Percentiles rank a stretch among this genome's conserved stretches.
These are phyloP conservation scores for Maniola jurtina DNA, from an alignment of 1,140 invertebrate genomes.

Conservation along the genomic window DNA sequence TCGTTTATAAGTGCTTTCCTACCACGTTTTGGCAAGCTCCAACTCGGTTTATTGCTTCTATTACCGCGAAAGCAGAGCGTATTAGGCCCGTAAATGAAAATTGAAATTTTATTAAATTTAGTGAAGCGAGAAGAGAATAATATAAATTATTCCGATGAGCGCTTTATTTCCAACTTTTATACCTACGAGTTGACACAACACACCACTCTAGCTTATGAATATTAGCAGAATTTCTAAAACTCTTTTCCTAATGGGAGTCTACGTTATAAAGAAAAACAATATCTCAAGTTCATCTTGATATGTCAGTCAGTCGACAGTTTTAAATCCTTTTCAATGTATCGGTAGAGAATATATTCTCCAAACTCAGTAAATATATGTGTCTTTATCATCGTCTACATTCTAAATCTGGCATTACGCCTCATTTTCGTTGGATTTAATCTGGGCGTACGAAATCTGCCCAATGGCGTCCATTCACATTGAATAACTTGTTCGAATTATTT, in stretches of 20 bases:
- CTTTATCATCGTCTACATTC: neutral
- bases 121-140: neutral
- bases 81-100: neutral
- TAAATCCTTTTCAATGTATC: no score
- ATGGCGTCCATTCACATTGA: neutral
- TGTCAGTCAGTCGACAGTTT: no score
- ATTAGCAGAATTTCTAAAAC: no score
- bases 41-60: slow-evolving; percentile 1
- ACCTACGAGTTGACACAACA: no score
- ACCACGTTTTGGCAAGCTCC: neutral
- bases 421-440: neutral
- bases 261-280: no score
- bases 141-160: no score
- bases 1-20: slow-evolving; percentile 18
- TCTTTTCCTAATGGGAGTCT: no score
- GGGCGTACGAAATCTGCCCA: neutral
- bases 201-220: no score
- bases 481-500: neutral
- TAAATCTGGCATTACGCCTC: neutral
- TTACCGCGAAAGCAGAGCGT: neutral
- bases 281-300: no score
- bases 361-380: neutral
- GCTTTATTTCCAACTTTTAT: no score
- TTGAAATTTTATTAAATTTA: neutral
- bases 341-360: no score